These are phyloP conservation scores for Hemicentrotus pulcherrimus DNA, from an alignment of 35 echinoderm and acorn worm species.

Conservation along the genomic window DNA sequence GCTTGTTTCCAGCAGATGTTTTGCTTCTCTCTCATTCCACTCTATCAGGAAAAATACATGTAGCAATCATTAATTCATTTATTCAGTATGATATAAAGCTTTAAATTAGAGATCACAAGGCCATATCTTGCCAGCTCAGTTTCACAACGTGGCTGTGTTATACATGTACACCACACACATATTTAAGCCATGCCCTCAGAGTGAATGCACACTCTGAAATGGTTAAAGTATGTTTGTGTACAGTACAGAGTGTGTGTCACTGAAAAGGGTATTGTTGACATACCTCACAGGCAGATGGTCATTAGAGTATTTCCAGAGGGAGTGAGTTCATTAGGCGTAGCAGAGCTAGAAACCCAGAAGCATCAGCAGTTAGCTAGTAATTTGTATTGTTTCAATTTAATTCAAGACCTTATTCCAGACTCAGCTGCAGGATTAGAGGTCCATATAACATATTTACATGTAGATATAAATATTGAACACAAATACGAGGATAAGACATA, in stretches of 20 bases:
- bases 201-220: not conserved
- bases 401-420: too few relatives aligned
- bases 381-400: constrained; percentile 19
- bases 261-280: constrained; percentile 43
- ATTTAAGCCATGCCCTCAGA: not conserved
- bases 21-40: not conserved
- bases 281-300: constrained; percentile 39
- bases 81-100: not conserved
- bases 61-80: not conserved
- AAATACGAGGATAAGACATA: too few relatives aligned
- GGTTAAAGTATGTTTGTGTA: not conserved
- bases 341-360: constrained; percentile 13
- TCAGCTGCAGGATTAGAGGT: too few relatives aligned
- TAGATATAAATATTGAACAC: too few relatives aligned
- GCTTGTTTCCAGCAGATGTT: not conserved
- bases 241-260: not conserved
- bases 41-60: not conserved
- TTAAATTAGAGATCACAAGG: not conserved
- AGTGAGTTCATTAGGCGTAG: not conserved
- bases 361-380: constrained; percentile 24
- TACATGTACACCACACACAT: not conserved
- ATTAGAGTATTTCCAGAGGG: constrained; percentile 44
- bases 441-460: too few relatives aligned
- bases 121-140: not conserved
- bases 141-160: not conserved